Base-by-base conservation (phyloP, 2,113 vertebrate species). In the Nycticryphes semicollaris region DNA sequence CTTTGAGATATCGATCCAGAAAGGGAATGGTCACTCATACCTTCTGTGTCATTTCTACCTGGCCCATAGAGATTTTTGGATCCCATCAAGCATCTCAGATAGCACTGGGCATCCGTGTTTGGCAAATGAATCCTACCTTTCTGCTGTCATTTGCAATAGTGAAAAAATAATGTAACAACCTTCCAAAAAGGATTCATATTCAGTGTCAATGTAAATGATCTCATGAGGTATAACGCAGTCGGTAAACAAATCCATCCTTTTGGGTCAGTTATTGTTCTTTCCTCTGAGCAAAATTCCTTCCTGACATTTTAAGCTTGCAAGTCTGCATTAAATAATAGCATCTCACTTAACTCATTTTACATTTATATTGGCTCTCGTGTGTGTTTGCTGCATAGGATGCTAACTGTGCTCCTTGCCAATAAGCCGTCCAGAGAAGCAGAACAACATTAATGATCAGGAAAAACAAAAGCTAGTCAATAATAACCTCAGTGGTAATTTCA, bases 381-480 rank as follows among this genome's bases (percentile, higher is more conserved):
- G 9, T 24, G n/a, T 91, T 73, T 80, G 62, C 77, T 94, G 60
- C 47, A 41, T 19, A 62, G 22, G 53, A 73, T 50, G 30, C 54
- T 79, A 85, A 60, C 60, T 53, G 57, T 1, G 0, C 47, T 96
- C 80, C 92, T 91, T 70, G 67, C 89, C 93, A 96, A 90, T 94
- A 95, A 96, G 80, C 33, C 3, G 14, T 73, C 78, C 94, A 86
- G 48, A 90, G 92, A 88, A 93, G 81, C 83, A 96, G 90, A 95
- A 93, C 66, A 21, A 81, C 92, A 94, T 94, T 92, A 94, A 87
- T 80, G 94, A 94, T 88, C 37, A 82, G 43, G 30, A 92, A 84
- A 96, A 96, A 87, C 51, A 96, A 96, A 96, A 91, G 43, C 64
- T 74, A 84, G 84, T 97, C 89, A 84, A 72, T 93, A 94, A 93